Conservation (phyloP, 2,888 invertebrate species). For the Cactoblastis cactorum region DNA sequence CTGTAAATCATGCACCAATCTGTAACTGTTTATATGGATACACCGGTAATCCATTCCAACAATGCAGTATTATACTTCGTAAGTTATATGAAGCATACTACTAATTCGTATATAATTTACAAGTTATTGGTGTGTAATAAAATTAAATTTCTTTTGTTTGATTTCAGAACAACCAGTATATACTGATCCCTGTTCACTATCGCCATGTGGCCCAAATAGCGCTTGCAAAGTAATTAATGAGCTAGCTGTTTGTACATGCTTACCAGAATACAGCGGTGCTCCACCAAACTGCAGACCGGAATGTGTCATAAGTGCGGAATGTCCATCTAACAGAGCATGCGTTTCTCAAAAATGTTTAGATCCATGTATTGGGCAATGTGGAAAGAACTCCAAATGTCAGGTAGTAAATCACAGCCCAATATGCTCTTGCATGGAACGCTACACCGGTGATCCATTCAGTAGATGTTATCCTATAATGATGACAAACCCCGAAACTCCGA, state of each 20-base stretch:
- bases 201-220: constrained; percentile 91
- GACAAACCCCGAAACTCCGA: constrained; percentile 41
- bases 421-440: constrained; percentile 81
- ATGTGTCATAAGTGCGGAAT: constrained; percentile 86
- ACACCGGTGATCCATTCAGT: constrained; percentile 83
- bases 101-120: neutral
- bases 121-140: neutral
- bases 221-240: constrained; percentile 85
- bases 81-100: constrained; percentile 25
- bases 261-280: constrained; percentile 81
- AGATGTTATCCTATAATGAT: constrained; percentile 68
- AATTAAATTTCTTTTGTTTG: constrained; percentile 10
- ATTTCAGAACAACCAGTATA: constrained; percentile 52
- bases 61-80: constrained; percentile 53
- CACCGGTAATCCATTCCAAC: constrained; percentile 81
- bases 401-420: constrained; percentile 86
- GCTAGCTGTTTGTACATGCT: constrained; percentile 86
- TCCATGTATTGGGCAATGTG: constrained; percentile 87
- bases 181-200: constrained; percentile 84
- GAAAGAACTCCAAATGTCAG: constrained; percentile 84
- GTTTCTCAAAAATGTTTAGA: constrained; percentile 84
- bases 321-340: constrained; percentile 83
- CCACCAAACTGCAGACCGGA: constrained; percentile 87
- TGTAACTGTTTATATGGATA: constrained; percentile 84
- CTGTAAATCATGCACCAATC: constrained; percentile 84